These are phyloP conservation scores for Cyrtorhinus lividipennis DNA, from an alignment of 1,140 invertebrate genomes.

Conservation along the genomic window DNA sequence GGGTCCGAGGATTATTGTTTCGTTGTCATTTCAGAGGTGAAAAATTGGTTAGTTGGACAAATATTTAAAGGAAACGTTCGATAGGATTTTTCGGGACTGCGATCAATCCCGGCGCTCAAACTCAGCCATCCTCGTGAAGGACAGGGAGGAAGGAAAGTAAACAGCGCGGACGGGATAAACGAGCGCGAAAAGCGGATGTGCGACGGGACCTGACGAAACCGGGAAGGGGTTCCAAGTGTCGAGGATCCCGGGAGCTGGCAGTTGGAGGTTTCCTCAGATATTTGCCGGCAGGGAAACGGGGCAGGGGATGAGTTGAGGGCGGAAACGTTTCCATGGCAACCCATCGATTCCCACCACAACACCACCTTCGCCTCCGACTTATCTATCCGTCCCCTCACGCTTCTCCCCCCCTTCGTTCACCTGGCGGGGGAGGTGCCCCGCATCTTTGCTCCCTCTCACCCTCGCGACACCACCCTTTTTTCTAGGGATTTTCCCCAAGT, in stretches of 20 bases:
- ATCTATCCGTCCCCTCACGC: constrained; percentile 3
- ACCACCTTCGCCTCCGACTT: not conserved
- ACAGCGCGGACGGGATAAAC: too few species aligned
- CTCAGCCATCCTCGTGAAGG: too few species aligned
- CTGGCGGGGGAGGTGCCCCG: too few species aligned
- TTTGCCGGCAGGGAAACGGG: constrained; percentile 21
- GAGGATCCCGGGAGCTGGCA: not conserved
- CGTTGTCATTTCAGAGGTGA: too few species aligned
- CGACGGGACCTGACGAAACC: not conserved
- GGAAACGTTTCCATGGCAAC: constrained; percentile 23
- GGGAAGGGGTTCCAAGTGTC: not conserved
- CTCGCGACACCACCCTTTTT: not conserved
- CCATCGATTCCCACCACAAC: constrained; percentile 15
- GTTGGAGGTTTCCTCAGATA: constrained; percentile 22
- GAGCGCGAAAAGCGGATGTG: not conserved
- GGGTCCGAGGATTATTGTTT: too few species aligned
- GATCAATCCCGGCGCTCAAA: too few species aligned
- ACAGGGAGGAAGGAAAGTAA: too few species aligned
- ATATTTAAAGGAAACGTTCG: too few species aligned
- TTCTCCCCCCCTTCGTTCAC: too few species aligned
- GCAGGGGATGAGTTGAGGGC: constrained; percentile 21
- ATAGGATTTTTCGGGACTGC: too few species aligned
- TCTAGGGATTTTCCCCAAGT: not conserved
- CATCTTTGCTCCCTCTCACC: not conserved
- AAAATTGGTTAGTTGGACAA: too few species aligned